phyloP scores from a whole-genome alignment of 2,113 vertebrate genomes.

The Hypocryptadius cinnamomeus region DNA sequence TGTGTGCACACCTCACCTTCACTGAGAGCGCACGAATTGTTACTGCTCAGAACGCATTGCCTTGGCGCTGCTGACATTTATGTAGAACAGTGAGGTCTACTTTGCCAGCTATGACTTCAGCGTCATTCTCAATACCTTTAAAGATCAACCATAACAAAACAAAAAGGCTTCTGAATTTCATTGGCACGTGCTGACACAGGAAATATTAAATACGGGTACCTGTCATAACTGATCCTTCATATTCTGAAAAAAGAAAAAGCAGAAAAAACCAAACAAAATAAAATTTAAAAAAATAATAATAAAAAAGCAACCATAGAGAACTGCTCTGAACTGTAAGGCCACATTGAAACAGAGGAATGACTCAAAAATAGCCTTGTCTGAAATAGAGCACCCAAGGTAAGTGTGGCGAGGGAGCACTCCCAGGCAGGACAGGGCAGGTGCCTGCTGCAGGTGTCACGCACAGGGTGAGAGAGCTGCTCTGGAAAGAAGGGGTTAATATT shows the following conservation, averaged over 20 bases:
- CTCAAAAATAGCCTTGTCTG: constrained; percentile 6
- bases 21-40: neutral
- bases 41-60: neutral
- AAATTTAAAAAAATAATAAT: neutral
- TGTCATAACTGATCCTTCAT: constrained; percentile 23
- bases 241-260: neutral
- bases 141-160: constrained; percentile 69
- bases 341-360: neutral
- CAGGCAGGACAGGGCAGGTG: neutral
- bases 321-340: neutral
- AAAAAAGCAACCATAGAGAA: neutral
- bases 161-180: constrained; percentile 59
- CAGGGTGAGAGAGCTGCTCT: neutral
- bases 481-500: constrained; percentile 70
- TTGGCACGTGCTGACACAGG: constrained; percentile 49
- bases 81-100: constrained; percentile 40
- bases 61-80: constrained; percentile 69
- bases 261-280: neutral
- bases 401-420: fast-evolving
- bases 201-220: constrained; percentile 42
- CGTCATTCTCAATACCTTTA: constrained; percentile 60
- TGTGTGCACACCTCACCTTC: neutral
- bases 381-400: neutral
- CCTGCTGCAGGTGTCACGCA: neutral
- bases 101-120: constrained; percentile 59